Conservation (phyloP, 2,888 invertebrate species). For the Pyrgus malvae region DNA sequence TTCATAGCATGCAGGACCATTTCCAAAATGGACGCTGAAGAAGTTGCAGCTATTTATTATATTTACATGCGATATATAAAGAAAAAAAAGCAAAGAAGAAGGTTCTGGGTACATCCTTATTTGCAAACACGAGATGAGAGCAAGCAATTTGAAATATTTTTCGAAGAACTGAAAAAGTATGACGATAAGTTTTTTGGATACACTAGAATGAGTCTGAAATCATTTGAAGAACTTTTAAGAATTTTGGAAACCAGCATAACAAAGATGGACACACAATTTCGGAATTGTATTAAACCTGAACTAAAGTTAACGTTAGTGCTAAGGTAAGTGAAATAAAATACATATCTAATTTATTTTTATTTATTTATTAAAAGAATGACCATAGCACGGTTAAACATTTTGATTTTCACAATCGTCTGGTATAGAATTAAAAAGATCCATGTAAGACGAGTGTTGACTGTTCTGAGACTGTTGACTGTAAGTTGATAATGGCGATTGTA, state of each 20-base stretch:
- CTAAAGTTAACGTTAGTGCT: neutral
- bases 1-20: conserved; percentile 28
- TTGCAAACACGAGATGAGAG: conserved; percentile 31
- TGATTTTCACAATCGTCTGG: too few relatives aligned
- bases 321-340: too few relatives aligned
- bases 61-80: neutral
- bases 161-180: conserved; percentile 28
- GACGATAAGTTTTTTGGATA: conserved; percentile 32
- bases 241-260: neutral
- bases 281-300: neutral
- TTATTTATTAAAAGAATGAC: too few relatives aligned
- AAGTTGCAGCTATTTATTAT: conserved; percentile 12
- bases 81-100: conserved; percentile 8
- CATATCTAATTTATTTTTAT: too few relatives aligned
- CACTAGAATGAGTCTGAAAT: conserved; percentile 32
- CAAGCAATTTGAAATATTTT: conserved; percentile 23
- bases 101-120: conserved; percentile 33
- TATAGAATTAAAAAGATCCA: too few relatives aligned
- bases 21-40: conserved; percentile 26
- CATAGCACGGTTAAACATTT: too few relatives aligned
- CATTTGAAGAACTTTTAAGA: conserved; percentile 25
- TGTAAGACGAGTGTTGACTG: too few relatives aligned
- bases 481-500: too few relatives aligned
- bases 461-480: too few relatives aligned
- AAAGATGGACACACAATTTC: too few relatives aligned